Conservation (phyloP, 2,888 invertebrate genomes). For the Sinopyrophorus schimmeli region DNA sequence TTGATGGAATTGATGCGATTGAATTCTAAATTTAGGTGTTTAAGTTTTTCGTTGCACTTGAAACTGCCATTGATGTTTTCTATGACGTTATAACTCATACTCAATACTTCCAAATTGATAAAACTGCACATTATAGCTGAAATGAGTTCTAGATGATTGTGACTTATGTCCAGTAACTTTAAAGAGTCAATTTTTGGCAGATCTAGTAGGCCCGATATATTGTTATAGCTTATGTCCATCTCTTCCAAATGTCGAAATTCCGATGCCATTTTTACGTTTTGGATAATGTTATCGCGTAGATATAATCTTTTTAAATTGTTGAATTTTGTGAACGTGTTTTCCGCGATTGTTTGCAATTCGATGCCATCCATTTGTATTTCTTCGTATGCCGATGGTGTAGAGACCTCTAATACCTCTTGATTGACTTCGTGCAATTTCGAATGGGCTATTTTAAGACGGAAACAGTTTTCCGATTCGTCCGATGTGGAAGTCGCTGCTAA, state of each 20-base stretch:
- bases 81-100: slow-evolving; percentile 49
- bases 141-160: slow-evolving; percentile 1
- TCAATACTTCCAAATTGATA: slow-evolving; percentile 3
- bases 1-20: slow-evolving; percentile 10
- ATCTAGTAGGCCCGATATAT: background rate
- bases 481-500: no score
- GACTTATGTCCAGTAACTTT: slow-evolving; percentile 1
- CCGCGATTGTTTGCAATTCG: slow-evolving; percentile 1
- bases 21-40: slow-evolving; percentile 14
- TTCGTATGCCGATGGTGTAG: background rate
- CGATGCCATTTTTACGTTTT: background rate
- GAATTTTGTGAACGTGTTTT: slow-evolving; percentile 7
- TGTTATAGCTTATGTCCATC: slow-evolving; percentile 8
- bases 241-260: slow-evolving; percentile 4
- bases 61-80: slow-evolving; percentile 39
- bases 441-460: slow-evolving; percentile 5
- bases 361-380: slow-evolving; percentile 6
- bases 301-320: slow-evolving; percentile 1
- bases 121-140: slow-evolving; percentile 7
- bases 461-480: no score
- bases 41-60: slow-evolving; percentile 12
- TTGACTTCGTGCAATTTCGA: slow-evolving; percentile 2
- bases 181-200: slow-evolving; percentile 4
- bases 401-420: background rate
- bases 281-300: slow-evolving; percentile 9